Evolutionary conservation across 1,140 invertebrate species (phyloP), one percentile per base, ranked within the genome.

Genomic region (Teleopsis dalmanni): DNA sequence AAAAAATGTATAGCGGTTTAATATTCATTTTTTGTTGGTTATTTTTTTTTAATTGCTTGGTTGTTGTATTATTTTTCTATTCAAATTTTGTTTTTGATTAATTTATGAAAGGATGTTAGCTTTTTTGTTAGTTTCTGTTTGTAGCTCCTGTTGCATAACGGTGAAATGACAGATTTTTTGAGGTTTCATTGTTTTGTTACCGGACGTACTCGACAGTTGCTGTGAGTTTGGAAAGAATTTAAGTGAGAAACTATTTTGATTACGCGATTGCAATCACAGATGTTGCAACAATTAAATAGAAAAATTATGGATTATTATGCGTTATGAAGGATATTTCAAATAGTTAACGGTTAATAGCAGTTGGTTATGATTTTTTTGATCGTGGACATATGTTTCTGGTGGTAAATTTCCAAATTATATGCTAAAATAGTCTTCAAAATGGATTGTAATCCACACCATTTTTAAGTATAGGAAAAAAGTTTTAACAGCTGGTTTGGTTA

Each of bases 31-130:
- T n/a, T 5, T 7, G 11, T 6, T 40, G 9, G 13, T 6, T 8
- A 31, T 13, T 26, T 42, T 27, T 7, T 37, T 16, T 23, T 13
- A 11, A 13, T 21, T 37, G 9, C 5, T n/a, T 22, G n/a, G 25
- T n/a, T 42, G 40, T 40, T 27, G 40, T 26, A 23, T 22, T 31
- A 13, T 27, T 10, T 25, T 43, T 11, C 41, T 43, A 43, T 43
- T 43, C 41, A 43, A 43, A 43, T 43, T 43, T 43, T 37, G 31
- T 18, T 43, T 43, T 43, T 43, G 41, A 43, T 11, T 31, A 27
- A 43, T 43, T 29, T 43, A 43, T 18, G 41, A 43, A 43, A 43
- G 41, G 41, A 43, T 43, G 18, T 43, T 25, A 3, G 16, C 9
- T 11, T n/a, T n/a, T n/a, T n/a, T n/a, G n/a, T n/a, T n/a, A n/a